phyloP scores from a whole-genome alignment of 2,797 vertebrate species.

The Paguma larvata region DNA sequence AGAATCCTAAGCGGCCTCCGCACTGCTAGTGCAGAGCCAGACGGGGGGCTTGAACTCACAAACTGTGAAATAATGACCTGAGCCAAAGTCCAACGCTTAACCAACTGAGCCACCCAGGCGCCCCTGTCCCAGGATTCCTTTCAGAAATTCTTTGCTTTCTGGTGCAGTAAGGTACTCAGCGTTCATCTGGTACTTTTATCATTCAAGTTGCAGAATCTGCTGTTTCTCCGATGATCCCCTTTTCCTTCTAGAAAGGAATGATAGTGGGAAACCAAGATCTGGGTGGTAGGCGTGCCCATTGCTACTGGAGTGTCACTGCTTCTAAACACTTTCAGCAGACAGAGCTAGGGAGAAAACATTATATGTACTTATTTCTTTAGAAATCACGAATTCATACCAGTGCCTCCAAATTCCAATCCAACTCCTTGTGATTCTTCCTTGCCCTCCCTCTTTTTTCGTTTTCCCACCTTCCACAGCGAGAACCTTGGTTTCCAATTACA shows the following conservation, averaged over 20 bases:
- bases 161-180: neutral
- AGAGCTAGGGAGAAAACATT: neutral
- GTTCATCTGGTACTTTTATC: neutral
- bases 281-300: neutral
- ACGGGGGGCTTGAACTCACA: too few relatives aligned
- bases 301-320: neutral
- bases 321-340: neutral
- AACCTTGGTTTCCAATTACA: neutral
- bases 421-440: neutral
- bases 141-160: neutral
- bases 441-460: neutral
- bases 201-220: neutral
- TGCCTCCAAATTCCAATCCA: neutral
- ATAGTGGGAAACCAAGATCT: neutral
- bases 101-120: too few relatives aligned
- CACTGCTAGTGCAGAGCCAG: too few relatives aligned
- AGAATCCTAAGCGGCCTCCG: too few relatives aligned
- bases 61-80: too few relatives aligned
- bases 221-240: neutral
- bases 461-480: neutral
- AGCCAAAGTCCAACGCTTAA: too few relatives aligned
- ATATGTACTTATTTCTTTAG: neutral
- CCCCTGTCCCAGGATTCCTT: neutral
- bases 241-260: constrained; percentile 2
- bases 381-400: neutral